Conservation (phyloP, 2,888 invertebrate species). For the Calephelis perditalis region DNA sequence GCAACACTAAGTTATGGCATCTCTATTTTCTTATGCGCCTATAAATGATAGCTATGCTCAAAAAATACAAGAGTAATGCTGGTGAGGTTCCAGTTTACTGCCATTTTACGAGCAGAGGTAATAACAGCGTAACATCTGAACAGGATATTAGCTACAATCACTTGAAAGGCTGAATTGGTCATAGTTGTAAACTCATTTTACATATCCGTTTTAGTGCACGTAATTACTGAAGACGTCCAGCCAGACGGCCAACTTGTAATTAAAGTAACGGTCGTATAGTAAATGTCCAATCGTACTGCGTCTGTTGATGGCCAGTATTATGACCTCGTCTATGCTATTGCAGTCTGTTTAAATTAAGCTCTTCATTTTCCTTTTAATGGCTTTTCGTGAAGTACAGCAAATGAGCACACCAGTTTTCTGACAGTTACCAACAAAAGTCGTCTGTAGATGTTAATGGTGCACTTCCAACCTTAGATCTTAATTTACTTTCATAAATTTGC, state of each 20-base stretch:
- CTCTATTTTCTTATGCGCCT: no score
- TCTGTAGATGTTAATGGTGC: no score
- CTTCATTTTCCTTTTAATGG: no score
- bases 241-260: constrained; percentile 64
- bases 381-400: no score
- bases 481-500: no score
- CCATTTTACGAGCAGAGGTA: constrained; percentile 46
- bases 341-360: no score
- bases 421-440: no score
- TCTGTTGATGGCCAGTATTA: constrained; percentile 30
- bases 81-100: background rate
- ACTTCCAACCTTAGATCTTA: no score
- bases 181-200: constrained; percentile 59
- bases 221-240: constrained; percentile 58
- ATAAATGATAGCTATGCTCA: no score
- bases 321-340: background rate
- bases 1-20: no score
- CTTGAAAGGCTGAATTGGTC: constrained; percentile 49
- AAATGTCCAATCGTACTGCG: constrained; percentile 51
- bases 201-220: constrained; percentile 66
- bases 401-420: no score
- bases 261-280: constrained; percentile 62
- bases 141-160: constrained; percentile 65
- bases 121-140: constrained; percentile 52
- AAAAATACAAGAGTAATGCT: background rate